Evolutionary conservation across 2,888 invertebrate species (phyloP).

Genomic region (Leptothorax acervorum): DNA sequence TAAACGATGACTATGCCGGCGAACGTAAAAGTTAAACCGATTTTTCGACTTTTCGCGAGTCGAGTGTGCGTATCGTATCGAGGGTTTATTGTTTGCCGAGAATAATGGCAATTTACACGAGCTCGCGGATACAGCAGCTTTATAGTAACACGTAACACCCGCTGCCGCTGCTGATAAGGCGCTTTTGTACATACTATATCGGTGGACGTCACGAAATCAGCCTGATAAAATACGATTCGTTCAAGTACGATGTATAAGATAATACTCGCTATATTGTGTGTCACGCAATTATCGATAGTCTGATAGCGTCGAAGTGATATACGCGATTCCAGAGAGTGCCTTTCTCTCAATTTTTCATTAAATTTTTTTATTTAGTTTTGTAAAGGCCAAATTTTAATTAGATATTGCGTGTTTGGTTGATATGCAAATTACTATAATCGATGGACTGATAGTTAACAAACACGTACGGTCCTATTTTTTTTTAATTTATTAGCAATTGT

Average conservation of each 20-base stretch:
- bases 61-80: constrained; percentile 2
- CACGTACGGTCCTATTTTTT: too few relatives aligned
- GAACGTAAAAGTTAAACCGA: constrained; percentile 7
- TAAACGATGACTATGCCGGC: not conserved
- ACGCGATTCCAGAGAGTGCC: not conserved
- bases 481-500: not conserved
- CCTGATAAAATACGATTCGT: constrained; percentile 63
- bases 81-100: constrained; percentile 53
- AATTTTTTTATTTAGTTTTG: not conserved
- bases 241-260: constrained; percentile 48
- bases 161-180: constrained; percentile 66
- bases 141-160: constrained; percentile 69
- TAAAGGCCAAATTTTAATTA: not conserved
- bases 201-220: constrained; percentile 62
- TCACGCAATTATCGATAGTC: constrained; percentile 31
- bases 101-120: constrained; percentile 60
- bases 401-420: not conserved
- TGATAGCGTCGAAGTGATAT: constrained; percentile 18
- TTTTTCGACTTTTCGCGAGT: constrained; percentile 26
- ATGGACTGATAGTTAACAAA: not conserved
- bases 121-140: constrained; percentile 53
- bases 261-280: constrained; percentile 28
- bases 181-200: constrained; percentile 68
- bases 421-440: not conserved
- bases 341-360: not conserved